A percentile compares a stretch with the other conserved stretches of the same genome.
Conservation (phyloP, 1,140 invertebrate species). For the Hylaeus anthracinus region DNA sequence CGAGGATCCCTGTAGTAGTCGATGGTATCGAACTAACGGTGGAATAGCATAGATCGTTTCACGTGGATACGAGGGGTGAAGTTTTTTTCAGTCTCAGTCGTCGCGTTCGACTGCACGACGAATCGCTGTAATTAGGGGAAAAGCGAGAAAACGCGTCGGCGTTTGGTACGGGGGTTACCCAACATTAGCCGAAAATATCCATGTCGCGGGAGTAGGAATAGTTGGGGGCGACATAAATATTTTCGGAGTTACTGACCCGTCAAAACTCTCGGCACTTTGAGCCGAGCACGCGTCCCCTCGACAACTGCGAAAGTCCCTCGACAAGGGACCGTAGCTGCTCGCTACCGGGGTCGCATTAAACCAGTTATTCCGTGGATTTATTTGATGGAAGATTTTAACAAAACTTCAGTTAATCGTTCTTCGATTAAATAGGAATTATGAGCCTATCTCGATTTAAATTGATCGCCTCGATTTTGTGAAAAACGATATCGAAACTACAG, state of each 20-base stretch:
- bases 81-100: not conserved
- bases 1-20: too few species aligned
- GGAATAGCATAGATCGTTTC: not conserved
- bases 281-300: not conserved
- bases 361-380: too few species aligned
- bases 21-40: too few species aligned
- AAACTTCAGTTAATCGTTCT: too few species aligned
- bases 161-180: constrained; percentile 49
- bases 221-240: constrained; percentile 64
- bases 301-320: not conserved
- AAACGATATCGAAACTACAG: too few species aligned
- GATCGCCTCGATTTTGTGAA: too few species aligned
- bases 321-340: not conserved
- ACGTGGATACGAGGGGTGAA: not conserved
- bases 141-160: constrained; percentile 43
- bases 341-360: too few species aligned
- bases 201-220: constrained; percentile 64
- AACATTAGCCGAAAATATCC: constrained; percentile 68
- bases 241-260: constrained; percentile 67
- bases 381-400: too few species aligned
- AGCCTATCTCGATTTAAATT: too few species aligned
- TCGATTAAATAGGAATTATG: too few species aligned
- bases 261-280: constrained; percentile 62
- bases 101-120: not conserved
- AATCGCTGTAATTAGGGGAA: constrained; percentile 53